A percentile compares a stretch with the other conserved stretches of the same genome.
Conservation (phyloP, 2,797 vertebrate genomes). For the Urocyon cinereoargenteus region DNA sequence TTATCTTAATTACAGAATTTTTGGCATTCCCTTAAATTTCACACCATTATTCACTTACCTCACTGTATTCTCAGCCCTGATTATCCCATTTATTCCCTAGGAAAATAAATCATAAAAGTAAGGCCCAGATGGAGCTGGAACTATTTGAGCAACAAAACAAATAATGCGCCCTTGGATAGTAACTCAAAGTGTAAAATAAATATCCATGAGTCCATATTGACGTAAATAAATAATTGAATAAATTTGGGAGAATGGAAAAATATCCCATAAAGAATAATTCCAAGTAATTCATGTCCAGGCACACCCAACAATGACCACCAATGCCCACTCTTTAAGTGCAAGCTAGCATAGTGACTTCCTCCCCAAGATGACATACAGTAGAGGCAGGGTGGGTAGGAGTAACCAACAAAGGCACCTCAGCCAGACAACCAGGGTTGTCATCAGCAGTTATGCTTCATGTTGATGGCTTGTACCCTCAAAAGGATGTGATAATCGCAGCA, state of each 20-base stretch:
- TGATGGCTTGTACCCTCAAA: background rate
- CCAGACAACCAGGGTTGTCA: background rate
- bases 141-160: constrained; percentile 48
- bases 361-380: background rate
- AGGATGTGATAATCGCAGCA: too few species aligned
- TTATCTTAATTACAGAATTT: background rate
- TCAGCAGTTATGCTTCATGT: too few species aligned
- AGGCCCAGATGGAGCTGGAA: constrained; percentile 14
- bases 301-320: background rate
- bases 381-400: fast-evolving
- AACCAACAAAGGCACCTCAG: background rate
- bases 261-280: background rate
- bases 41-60: background rate
- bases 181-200: constrained; percentile 29
- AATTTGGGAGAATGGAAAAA: background rate
- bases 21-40: background rate
- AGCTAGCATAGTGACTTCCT: background rate
- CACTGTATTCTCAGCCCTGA: background rate
- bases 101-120: constrained; percentile 18
- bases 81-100: constrained; percentile 12
- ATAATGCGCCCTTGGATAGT: constrained; percentile 19
- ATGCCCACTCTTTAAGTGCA: background rate
- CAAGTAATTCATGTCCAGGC: background rate
- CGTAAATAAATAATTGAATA: constrained; percentile 14
- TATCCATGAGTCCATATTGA: background rate